These are phyloP conservation scores for Tetranychus piercei DNA, from an alignment of 2,888 invertebrate genomes.

Conservation along the genomic window DNA sequence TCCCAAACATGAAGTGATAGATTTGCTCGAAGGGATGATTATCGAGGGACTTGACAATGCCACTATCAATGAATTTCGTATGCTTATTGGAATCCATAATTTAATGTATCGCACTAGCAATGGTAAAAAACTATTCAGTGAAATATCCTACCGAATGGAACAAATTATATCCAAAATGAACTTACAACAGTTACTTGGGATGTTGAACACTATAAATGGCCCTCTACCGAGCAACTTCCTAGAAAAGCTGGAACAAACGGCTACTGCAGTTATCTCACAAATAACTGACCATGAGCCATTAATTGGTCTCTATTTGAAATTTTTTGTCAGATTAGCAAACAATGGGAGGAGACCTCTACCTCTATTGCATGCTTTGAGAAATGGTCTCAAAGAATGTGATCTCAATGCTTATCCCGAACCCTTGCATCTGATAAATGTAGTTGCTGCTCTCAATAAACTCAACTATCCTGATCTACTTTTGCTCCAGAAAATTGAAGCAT, in stretches of 20 bases:
- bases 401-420: conserved; percentile 9
- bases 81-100: not conserved
- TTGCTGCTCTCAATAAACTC: conserved; percentile 16
- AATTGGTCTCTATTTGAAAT: not conserved
- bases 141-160: not conserved
- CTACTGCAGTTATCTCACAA: not conserved
- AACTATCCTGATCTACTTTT: conserved; percentile 18
- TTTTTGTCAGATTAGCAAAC: not conserved
- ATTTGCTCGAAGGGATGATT: not conserved
- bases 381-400: not conserved
- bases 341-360: not conserved
- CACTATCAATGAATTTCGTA: not conserved
- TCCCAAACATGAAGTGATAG: not conserved
- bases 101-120: not conserved
- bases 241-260: not conserved
- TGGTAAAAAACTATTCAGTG: conserved; percentile 1
- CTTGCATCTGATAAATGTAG: conserved; percentile 16
- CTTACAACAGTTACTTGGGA: not conserved
- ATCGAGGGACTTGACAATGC: not conserved
- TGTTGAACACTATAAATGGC: not conserved
- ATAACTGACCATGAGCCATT: not conserved
- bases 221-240: not conserved
- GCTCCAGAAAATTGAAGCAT: conserved; percentile 14
- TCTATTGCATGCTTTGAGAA: not conserved
- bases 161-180: not conserved